Evolutionary conservation across 92 coral and sea anemone genomes (phyloP), one percentile per base, ranked within the genome.

Genomic region (Paramuricea clavata): DNA sequence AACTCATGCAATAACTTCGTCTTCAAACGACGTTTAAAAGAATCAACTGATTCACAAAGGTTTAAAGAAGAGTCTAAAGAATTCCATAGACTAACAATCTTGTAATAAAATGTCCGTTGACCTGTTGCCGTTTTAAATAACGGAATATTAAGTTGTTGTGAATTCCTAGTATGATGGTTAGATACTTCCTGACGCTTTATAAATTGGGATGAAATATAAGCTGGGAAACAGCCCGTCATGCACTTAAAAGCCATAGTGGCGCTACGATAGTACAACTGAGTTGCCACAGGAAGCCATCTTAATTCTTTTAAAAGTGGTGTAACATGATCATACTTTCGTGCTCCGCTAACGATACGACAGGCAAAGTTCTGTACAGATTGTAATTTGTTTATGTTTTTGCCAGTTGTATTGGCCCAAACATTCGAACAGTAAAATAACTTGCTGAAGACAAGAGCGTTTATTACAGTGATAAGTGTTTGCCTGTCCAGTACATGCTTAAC

Each of bases 201-300:
- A 28, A 87, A 90, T 61, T 87, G 85, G 43, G 74, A 77, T 7
- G 87, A 44, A 39, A 83, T 67, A 69, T 87, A 87, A 36, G 43
- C 73, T 56, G 88, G 91, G 35, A 87, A 86, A 54, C 23, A 54
- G 31, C 93, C 91, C 32, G 81, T 68, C 91, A 87, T 87, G 57
- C 83, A 90, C 65, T 91, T 91, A 61, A 76, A 91, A 34, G 87
- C 89, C 78, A 87, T 68, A 16, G 85, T 65, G 59, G 91, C 62
- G 71, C 78, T 60, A 17, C 91, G 70, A 42, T 57, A 76, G 50
- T 82, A 77, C 47, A 87, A 59, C 7, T 87, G 88, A 41, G 76
- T 36, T 69, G 78, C 87, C 12, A 87, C 90, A 12, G 91, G 93
- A 42, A 86, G 54, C 90, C 93, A 86, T 23, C 69, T n/a, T 27